Conservation (phyloP, 2,797 vertebrate genomes). For the Loriculus beryllinus region DNA sequence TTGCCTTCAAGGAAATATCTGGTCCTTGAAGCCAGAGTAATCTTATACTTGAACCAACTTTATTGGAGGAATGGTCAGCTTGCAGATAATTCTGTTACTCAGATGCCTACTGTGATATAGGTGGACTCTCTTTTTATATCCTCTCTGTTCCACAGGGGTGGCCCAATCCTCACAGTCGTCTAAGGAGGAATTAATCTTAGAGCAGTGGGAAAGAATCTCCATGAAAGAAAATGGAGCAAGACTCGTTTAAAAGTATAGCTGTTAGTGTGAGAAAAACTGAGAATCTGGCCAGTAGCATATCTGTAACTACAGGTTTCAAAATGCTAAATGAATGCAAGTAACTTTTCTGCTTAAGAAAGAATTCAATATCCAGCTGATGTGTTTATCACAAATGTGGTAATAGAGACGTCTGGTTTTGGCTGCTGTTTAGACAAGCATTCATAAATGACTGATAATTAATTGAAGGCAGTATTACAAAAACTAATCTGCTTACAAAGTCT, state of each 20-base stretch:
- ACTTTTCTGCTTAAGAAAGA: background rate
- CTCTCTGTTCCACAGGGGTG: too few species aligned
- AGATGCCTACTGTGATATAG: background rate
- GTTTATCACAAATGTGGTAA: background rate
- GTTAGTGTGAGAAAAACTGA: background rate
- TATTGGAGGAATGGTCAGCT: background rate
- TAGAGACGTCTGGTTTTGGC: background rate
- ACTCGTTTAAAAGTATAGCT: background rate
- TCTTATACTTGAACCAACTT: background rate
- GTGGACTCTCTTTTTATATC: background rate
- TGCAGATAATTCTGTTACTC: background rate
- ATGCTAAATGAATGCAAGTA: background rate
- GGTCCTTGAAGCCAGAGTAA: background rate
- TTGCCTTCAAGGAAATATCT: background rate
- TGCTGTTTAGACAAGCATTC: background rate
- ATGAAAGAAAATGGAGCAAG: background rate
- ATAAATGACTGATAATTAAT: slow-evolving; percentile 48
- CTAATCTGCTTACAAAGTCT: background rate
- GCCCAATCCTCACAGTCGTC: fast-evolving
- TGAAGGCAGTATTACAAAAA: background rate
- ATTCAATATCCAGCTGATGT: background rate
- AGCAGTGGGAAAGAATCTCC: background rate
- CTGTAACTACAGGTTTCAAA: background rate
- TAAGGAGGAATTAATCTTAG: background rate
- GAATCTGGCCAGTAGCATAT: background rate